phyloP scores from a whole-genome alignment of 2,113 vertebrate species.

The Trogon surrucura region DNA sequence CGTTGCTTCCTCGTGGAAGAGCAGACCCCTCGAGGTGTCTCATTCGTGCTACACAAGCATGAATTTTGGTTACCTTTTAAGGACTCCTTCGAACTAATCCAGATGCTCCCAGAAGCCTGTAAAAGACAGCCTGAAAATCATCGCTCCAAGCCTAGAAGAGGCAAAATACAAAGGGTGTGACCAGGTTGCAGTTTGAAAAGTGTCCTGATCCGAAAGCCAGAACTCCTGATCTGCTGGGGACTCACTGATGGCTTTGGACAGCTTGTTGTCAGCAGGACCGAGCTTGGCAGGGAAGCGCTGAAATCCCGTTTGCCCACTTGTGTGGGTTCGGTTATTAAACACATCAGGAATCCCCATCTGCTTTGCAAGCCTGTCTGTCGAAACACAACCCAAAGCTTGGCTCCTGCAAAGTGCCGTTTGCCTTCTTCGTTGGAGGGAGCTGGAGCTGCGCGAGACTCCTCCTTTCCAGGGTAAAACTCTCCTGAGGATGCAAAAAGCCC shows the following conservation, averaged over 20 bases:
- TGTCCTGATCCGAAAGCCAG: not conserved
- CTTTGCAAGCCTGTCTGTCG: not conserved
- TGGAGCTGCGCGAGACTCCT: not conserved
- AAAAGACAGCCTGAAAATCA: not conserved
- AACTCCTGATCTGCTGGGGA: not conserved
- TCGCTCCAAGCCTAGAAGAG: not conserved
- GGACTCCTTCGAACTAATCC: not conserved
- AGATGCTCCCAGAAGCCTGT: not conserved
- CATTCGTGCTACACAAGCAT: not conserved
- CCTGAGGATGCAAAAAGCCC: not conserved
- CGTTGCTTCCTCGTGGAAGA: not conserved
- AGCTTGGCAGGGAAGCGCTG: not conserved
- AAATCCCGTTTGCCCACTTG: slow-evolving; percentile 10
- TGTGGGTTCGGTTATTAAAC: slow-evolving; percentile 14
- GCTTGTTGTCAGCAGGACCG: slow-evolving; percentile 4
- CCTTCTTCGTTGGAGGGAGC: not conserved
- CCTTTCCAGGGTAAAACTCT: not conserved
- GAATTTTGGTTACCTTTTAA: not conserved
- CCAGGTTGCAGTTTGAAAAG: not conserved
- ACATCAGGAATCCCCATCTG: slow-evolving; percentile 40
- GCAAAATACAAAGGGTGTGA: not conserved
- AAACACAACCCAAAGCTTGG: not conserved
- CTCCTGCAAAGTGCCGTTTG: not conserved
- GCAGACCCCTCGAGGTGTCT: not conserved
- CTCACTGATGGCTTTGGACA: not conserved